Percentiles rank a stretch among this genome's conserved stretches.
phyloP scores from a whole-genome alignment of 1,140 invertebrate species.

The Nomia melanderi region DNA sequence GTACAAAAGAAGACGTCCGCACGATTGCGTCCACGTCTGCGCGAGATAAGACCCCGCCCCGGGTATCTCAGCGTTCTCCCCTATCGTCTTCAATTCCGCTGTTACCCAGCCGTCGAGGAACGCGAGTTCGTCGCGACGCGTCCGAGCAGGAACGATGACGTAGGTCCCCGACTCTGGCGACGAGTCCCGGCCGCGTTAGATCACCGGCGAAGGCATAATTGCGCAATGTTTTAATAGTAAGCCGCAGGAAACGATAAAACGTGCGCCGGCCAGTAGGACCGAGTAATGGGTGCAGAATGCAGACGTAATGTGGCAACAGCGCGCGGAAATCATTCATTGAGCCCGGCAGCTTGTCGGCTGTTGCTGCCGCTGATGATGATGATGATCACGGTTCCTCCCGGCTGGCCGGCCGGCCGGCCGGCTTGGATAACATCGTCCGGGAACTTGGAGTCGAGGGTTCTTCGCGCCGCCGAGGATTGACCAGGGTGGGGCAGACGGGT shows the following conservation, averaged over 20 bases:
- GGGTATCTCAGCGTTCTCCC: background rate
- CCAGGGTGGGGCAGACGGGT: background rate
- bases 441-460: constrained; percentile 31
- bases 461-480: too few species aligned
- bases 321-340: constrained; percentile 81
- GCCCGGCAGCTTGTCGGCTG: constrained; percentile 33
- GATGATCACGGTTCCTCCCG: constrained; percentile 17
- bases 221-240: constrained; percentile 45
- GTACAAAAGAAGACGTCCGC: too few species aligned
- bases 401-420: constrained; percentile 34
- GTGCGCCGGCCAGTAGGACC: constrained; percentile 40
- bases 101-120: background rate
- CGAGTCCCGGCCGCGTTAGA: constrained; percentile 20
- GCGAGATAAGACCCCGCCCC: too few species aligned
- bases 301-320: constrained; percentile 72
- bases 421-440: constrained; percentile 36
- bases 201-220: constrained; percentile 40
- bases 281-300: constrained; percentile 62
- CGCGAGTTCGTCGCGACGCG: background rate
- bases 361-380: constrained; percentile 4
- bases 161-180: constrained; percentile 12
- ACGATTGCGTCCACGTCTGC: too few species aligned
- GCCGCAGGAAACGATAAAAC: constrained; percentile 53
- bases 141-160: constrained; percentile 39
- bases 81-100: background rate